Percentiles rank a stretch among this genome's conserved stretches.
Evolutionary conservation across 2,797 vertebrate genomes (phyloP).

Genomic region (Thamnophis elegans): DNA sequence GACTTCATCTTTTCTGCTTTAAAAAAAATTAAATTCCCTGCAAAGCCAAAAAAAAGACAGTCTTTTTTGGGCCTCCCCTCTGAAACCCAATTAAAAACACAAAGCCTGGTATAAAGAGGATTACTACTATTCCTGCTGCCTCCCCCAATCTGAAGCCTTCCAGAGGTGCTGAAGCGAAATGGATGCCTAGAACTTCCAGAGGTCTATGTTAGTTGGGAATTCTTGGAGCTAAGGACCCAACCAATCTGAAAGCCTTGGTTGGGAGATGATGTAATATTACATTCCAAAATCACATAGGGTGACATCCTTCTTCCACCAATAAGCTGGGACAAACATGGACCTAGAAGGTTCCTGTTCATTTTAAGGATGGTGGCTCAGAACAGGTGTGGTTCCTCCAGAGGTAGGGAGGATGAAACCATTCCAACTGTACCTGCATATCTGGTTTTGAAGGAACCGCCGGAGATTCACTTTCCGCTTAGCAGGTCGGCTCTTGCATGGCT

Average conservation of each 20-base stretch:
- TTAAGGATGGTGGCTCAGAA: background rate
- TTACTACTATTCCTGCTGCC: background rate
- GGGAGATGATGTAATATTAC: background rate
- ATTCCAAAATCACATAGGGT: background rate
- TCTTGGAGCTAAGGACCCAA: background rate
- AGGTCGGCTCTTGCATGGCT: conserved; percentile 71
- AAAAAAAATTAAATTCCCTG: background rate
- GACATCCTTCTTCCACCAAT: background rate
- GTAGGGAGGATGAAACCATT: background rate
- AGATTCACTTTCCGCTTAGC: conserved; percentile 86
- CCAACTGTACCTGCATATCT: conserved; percentile 80
- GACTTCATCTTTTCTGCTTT: background rate
- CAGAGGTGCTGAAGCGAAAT: background rate
- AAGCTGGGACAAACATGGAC: background rate
- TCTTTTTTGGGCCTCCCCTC: background rate
- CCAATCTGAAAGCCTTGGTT: background rate
- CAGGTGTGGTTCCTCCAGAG: background rate
- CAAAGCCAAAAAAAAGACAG: background rate
- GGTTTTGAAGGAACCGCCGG: conserved; percentile 87
- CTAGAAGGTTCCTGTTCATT: background rate
- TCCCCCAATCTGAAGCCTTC: background rate
- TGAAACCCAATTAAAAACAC: background rate
- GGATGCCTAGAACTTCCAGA: background rate
- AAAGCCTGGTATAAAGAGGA: background rate
- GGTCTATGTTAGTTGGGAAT: background rate